Conservation (phyloP, 2,113 vertebrate genomes). For the Hypocryptadius cinnamomeus region DNA sequence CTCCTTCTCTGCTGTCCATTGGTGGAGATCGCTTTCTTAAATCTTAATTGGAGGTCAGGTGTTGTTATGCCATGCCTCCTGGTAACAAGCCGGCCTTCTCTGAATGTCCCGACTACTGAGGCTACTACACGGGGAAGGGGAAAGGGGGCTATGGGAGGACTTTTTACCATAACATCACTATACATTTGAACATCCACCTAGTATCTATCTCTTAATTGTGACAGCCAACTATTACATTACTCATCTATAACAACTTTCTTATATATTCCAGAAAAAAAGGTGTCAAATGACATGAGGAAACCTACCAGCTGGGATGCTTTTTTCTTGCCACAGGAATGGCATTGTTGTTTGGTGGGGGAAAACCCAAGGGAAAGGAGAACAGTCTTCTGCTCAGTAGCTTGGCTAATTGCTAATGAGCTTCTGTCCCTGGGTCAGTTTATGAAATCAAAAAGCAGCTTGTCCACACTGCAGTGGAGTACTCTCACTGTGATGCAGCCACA, state of each 20-base stretch:
- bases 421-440: background rate
- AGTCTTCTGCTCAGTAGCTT: background rate
- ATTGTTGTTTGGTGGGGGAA: background rate
- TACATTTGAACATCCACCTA: background rate
- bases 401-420: background rate
- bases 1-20: background rate
- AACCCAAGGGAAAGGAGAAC: background rate
- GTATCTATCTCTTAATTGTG: background rate
- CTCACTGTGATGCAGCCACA: background rate
- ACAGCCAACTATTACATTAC: background rate
- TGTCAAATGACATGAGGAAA: background rate
- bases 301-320: fast-evolving
- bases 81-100: background rate
- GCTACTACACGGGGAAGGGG: background rate
- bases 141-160: background rate
- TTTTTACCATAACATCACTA: background rate
- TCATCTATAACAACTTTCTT: background rate
- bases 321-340: background rate
- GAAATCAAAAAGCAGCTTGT: background rate
- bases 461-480: background rate
- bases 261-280: background rate
- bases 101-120: background rate
- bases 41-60: background rate
- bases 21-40: background rate
- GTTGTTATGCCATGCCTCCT: background rate